Evolutionary conservation across 2,888 invertebrate genomes (phyloP).

Genomic region (Drosophila neonasuta): DNA sequence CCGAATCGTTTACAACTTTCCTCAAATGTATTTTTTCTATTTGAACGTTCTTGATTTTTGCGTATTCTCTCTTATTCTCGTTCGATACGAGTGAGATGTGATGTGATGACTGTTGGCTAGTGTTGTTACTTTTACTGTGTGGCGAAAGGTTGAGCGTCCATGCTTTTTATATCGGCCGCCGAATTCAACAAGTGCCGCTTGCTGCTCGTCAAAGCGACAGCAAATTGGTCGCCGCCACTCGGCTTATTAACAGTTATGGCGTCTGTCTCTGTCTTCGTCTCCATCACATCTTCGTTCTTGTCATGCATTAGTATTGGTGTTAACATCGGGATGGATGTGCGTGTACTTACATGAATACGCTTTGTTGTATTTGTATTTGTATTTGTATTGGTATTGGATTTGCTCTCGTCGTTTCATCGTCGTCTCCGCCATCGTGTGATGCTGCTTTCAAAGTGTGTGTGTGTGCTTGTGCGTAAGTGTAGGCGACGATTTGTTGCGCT

Average conservation of each 20-base stretch:
- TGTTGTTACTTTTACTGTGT: constrained; percentile 60
- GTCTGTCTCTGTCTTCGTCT: constrained; percentile 22
- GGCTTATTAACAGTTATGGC: constrained; percentile 67
- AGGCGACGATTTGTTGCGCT: constrained; percentile 25
- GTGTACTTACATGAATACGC: neutral
- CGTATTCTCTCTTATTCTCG: neutral
- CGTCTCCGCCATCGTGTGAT: constrained; percentile 12
- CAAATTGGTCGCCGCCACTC: constrained; percentile 56
- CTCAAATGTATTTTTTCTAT: neutral
- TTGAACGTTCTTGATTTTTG: neutral
- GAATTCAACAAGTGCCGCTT: constrained; percentile 59
- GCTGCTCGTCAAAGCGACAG: constrained; percentile 37
- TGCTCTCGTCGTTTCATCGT: constrained; percentile 16
- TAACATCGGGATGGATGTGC: constrained; percentile 1
- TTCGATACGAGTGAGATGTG: constrained; percentile 54
- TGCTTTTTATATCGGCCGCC: constrained; percentile 69
- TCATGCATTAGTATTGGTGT: constrained; percentile 20
- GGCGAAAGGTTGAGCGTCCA: constrained; percentile 68
- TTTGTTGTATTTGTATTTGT: constrained; percentile 3
- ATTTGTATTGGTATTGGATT: constrained; percentile 9
- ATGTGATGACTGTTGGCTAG: constrained; percentile 53
- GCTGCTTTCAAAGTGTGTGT: neutral
- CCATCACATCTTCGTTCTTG: constrained; percentile 15
- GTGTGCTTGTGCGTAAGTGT: constrained; percentile 18
- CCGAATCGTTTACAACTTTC: neutral